These are phyloP conservation scores for Scolopax bukidnonensis DNA, from an alignment of 2,797 vertebrate genomes.

Conservation along the genomic window DNA sequence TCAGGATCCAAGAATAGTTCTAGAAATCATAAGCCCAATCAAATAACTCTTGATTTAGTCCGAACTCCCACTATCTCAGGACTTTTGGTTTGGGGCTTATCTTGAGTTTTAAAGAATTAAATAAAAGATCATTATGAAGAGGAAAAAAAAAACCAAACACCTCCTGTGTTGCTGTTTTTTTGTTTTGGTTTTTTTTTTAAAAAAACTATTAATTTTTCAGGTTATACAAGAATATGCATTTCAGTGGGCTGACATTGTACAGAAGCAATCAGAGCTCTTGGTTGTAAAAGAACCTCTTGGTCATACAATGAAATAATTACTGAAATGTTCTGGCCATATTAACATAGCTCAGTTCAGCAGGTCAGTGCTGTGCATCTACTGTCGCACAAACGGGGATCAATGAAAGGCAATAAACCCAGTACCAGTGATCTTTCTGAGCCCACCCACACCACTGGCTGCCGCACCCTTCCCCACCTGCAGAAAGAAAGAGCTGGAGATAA, in stretches of 20 bases:
- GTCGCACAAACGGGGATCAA: background rate
- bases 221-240: slow-evolving; percentile 10
- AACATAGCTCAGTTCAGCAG: slow-evolving; percentile 7
- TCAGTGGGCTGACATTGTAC: background rate
- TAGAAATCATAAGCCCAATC: background rate
- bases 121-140: background rate
- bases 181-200: background rate
- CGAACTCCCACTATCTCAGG: background rate
- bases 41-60: background rate
- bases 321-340: background rate
- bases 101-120: slow-evolving; percentile 1
- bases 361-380: background rate
- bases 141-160: background rate
- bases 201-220: background rate
- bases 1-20: background rate
- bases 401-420: background rate
- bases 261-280: background rate
- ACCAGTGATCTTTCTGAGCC: background rate
- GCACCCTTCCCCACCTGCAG: background rate
- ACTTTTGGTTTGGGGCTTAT: background rate
- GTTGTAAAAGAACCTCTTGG: background rate
- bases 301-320: slow-evolving; percentile 7
- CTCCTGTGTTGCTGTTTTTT: too few species aligned
- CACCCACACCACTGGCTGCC: background rate
- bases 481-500: background rate